A percentile compares a stretch with the other conserved stretches of the same genome.
Conservation (phyloP, 2,113 vertebrate species). For the Corythoichthys haematopterus region DNA sequence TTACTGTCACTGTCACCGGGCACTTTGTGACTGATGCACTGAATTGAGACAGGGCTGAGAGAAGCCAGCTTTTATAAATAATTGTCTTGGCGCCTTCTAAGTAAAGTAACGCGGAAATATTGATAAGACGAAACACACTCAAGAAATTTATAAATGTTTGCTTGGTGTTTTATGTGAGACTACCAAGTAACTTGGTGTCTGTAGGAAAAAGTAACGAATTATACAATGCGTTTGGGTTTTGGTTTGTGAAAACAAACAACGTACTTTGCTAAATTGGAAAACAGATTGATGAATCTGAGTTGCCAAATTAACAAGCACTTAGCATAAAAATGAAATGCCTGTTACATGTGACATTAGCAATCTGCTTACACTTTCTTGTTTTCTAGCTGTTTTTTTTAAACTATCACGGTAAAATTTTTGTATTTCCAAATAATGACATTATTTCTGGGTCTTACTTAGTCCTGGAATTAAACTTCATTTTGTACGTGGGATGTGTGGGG, state of each 20-base stretch:
- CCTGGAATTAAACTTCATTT: constrained; percentile 53
- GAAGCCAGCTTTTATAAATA: constrained; percentile 42
- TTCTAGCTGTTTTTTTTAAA: constrained; percentile 14
- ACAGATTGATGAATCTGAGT: constrained; percentile 39
- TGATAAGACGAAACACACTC: constrained; percentile 8
- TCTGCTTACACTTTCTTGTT: constrained; percentile 5
- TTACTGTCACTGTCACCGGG: constrained; percentile 48
- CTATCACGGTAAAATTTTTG: not conserved
- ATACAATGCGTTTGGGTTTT: constrained; percentile 47
- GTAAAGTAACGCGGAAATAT: constrained; percentile 22
- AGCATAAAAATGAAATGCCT: constrained; percentile 6
- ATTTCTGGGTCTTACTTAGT: not conserved
- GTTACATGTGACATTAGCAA: not conserved
- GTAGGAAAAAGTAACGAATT: constrained; percentile 20
- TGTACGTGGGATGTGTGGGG: constrained; percentile 17
- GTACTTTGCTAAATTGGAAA: constrained; percentile 30
- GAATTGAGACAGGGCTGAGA: constrained; percentile 31
- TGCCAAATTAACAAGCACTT: constrained; percentile 56
- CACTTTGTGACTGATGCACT: constrained; percentile 42
- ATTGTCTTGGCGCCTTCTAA: constrained; percentile 28
- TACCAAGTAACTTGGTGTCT: too few species aligned
- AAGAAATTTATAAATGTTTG: constrained; percentile 13
- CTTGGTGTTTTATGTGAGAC: not conserved
- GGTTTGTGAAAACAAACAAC: constrained; percentile 41
- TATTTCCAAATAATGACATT: constrained; percentile 4